These are phyloP conservation scores for Scaptomyza hsui DNA, from an alignment of 1,140 invertebrate species.

Conservation along the genomic window DNA sequence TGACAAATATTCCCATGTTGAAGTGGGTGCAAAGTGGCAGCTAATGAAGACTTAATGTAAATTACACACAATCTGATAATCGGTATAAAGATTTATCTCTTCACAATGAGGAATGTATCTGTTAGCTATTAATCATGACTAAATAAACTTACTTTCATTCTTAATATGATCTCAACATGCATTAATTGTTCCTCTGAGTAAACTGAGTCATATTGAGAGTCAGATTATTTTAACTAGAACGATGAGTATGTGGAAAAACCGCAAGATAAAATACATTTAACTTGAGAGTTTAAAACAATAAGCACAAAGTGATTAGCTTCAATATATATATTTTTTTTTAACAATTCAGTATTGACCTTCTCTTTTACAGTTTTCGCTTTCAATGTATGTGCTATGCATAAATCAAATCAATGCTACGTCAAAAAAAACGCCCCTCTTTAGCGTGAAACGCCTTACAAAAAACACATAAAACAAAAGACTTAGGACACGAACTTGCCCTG, in stretches of 20 bases:
- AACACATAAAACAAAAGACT: conserved; percentile 68
- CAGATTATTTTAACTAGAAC: not conserved
- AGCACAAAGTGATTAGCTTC: not conserved
- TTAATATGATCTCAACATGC: not conserved
- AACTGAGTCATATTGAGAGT: conserved; percentile 8
- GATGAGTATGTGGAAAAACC: not conserved
- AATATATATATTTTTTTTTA: not conserved
- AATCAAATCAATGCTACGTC: conserved; percentile 38
- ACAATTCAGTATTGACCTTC: conserved; percentile 31
- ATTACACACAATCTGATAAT: conserved; percentile 13
- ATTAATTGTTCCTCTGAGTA: not conserved
- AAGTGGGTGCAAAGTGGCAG: conserved; percentile 52
- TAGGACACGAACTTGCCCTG: conserved; percentile 72
- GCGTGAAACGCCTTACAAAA: conserved; percentile 1
- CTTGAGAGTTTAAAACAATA: too few relatives aligned
- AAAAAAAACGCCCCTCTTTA: conserved; percentile 30
- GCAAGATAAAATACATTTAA: too few relatives aligned
- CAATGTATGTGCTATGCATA: conserved; percentile 19
- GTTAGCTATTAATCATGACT: not conserved
- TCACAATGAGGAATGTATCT: too few relatives aligned
- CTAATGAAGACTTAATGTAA: conserved; percentile 34
- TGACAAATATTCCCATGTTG: conserved; percentile 23
- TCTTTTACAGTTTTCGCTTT: conserved; percentile 16
- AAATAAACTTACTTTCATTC: not conserved
- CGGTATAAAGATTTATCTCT: not conserved